These are phyloP conservation scores for Myiotriccus ornatus DNA, from an alignment of 2,797 vertebrate genomes.

Conservation along the genomic window DNA sequence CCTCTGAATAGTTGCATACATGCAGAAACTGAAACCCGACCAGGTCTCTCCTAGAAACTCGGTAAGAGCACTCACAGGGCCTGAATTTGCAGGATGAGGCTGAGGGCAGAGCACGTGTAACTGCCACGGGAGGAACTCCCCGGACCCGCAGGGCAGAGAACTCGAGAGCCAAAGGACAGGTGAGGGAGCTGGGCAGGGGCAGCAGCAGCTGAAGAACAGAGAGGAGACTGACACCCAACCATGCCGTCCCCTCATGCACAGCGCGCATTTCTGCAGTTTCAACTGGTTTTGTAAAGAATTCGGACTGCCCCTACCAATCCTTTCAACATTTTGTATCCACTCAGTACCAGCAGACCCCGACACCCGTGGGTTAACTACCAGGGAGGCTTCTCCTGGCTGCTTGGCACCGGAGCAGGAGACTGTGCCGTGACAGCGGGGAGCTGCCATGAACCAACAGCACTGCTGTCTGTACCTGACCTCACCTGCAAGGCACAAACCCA, in stretches of 20 bases:
- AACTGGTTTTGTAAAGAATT: background rate
- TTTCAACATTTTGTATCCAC: background rate
- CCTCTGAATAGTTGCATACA: background rate
- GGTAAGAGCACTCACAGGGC: background rate
- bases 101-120: background rate
- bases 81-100: background rate
- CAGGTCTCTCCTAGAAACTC: background rate
- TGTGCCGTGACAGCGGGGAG: background rate
- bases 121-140: too few species aligned
- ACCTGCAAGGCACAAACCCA: background rate
- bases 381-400: background rate
- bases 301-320: background rate
- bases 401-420: background rate
- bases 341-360: background rate
- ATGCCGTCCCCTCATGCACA: accelerated
- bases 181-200: background rate
- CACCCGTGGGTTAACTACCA: background rate
- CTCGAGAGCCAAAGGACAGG: accelerated
- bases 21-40: background rate
- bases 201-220: background rate
- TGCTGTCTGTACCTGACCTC: background rate
- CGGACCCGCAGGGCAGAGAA: background rate
- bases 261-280: accelerated
- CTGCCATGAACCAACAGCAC: background rate
- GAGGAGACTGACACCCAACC: background rate